Evolutionary conservation across 35 echinoderm and acorn worm species (phyloP).

Genomic region (Ophiothrix spiculata): DNA sequence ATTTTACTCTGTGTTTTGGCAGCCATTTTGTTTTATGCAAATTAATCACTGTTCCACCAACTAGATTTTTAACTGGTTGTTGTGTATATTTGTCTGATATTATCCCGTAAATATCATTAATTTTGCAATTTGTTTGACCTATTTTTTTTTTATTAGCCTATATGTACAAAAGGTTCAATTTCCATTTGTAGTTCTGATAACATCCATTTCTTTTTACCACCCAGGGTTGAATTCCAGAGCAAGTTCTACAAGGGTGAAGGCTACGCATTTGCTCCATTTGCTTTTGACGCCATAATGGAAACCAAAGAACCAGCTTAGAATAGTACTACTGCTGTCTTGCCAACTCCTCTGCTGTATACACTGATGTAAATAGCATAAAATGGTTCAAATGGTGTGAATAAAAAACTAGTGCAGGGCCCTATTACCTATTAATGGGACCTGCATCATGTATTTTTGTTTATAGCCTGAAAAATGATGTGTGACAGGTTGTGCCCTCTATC

Average conservation of each 20-base stretch:
- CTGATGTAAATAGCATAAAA: not conserved
- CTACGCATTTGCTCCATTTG: constrained; percentile 80
- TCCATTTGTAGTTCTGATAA: not conserved
- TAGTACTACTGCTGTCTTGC: not conserved
- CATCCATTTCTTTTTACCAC: constrained; percentile 27
- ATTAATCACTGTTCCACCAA: not conserved
- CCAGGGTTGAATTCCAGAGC: constrained; percentile 99
- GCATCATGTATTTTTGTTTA: too few relatives aligned
- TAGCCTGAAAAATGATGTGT: too few relatives aligned
- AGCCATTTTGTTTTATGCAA: too few relatives aligned
- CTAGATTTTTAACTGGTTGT: not conserved
- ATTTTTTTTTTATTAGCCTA: not conserved
- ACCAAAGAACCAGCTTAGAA: constrained; percentile 23
- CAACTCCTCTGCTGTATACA: not conserved
- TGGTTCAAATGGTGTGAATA: too few relatives aligned
- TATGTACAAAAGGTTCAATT: not conserved
- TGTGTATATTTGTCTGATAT: too few relatives aligned
- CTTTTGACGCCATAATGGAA: constrained; percentile 60
- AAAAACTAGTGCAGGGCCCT: too few relatives aligned
- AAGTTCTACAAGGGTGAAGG: constrained; percentile 97
- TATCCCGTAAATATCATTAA: too few relatives aligned
- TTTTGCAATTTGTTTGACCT: too few relatives aligned
- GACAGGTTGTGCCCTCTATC: too few relatives aligned
- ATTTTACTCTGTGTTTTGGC: too few relatives aligned
- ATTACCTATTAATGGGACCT: too few relatives aligned